Evolutionary conservation across 2,113 vertebrate species (phyloP), one percentile per base, ranked within the genome.

Genomic region (Oncorhynchus gorbuscha): DNA sequence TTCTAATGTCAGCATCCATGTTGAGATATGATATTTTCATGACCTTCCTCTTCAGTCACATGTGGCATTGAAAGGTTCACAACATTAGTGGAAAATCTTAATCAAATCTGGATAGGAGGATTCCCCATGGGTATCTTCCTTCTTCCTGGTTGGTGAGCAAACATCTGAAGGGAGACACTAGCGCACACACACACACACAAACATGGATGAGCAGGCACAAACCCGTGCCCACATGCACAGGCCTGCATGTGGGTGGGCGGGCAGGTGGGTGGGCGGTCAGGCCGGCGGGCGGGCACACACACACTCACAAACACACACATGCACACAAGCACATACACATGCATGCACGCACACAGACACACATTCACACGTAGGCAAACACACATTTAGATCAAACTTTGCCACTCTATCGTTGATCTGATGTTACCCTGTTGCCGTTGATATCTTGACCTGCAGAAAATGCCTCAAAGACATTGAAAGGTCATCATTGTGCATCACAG

Each of bases 101-200:
- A 59, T 83, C 71, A 3, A 77, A 62, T 75, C 16, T 9, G 6
- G 35, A 16, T 9, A 55, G 12, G 2, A 1, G 11, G 24, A 22
- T 32, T 75, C 22, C 73, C 76, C n/a, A 26, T 62, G 59, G 59
- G n/a, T n/a, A 61, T 61, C 59, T n/a, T 61, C 59, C 59, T 61
- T 20, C 14, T n/a, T 61, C 20, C 59, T 61, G 59, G n/a, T 61
- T 61, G n/a, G 18, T 61, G 2, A 20, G 22, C 59, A 61, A 24
- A 51, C 45, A 58, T 35, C 28, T 20, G 18, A 5, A 69, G 11
- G 20, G 35, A 51, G 48, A 55, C 39, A 55, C 66, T 39, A 1
- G 32, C 5, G 30, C 28, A 3, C 28, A 28, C 28, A 28, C 3
- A 28, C 28, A 28, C 28, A 28, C 11, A 51, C 49, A 51, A 3